These are phyloP conservation scores for Labeo catla DNA, from an alignment of 2,113 vertebrate species.

Conservation along the genomic window DNA sequence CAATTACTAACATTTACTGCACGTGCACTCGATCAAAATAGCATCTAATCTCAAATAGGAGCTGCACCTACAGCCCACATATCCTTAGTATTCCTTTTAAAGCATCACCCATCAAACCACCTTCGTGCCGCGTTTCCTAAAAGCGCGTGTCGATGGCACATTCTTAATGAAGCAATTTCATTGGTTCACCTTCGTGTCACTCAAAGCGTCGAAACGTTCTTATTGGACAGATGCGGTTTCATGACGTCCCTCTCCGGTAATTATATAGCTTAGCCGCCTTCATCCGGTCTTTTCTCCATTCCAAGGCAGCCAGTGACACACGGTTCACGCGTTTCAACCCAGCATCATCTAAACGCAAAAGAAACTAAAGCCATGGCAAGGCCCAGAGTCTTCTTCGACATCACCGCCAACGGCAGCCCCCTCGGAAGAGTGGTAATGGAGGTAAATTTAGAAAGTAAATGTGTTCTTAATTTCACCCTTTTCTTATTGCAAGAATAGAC, in stretches of 20 bases:
- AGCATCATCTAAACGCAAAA: not conserved
- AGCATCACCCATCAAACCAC: not conserved
- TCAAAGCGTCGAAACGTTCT: not conserved
- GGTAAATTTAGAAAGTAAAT: conserved; percentile 64
- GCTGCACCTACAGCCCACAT: not conserved
- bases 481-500: not conserved
- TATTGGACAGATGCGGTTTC: conserved; percentile 53
- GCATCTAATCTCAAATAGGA: not conserved
- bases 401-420: fast-evolving
- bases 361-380: conserved; percentile 65
- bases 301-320: not conserved
- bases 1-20: not conserved
- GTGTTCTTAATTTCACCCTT: not conserved
- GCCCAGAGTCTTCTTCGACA: conserved; percentile 78
- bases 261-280: conserved; percentile 47
- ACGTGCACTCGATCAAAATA: not conserved
- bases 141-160: not conserved
- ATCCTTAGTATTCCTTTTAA: not conserved
- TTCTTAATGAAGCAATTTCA: not conserved
- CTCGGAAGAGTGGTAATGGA: conserved; percentile 78
- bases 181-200: not conserved
- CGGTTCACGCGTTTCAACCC: not conserved
- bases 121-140: not conserved
- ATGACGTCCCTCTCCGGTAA: conserved; percentile 8
- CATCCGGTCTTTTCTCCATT: conserved; percentile 42